A percentile compares a stretch with the other conserved stretches of the same genome.
Conservation (phyloP, 2,888 invertebrate species). For the Cepaea hortensis region DNA sequence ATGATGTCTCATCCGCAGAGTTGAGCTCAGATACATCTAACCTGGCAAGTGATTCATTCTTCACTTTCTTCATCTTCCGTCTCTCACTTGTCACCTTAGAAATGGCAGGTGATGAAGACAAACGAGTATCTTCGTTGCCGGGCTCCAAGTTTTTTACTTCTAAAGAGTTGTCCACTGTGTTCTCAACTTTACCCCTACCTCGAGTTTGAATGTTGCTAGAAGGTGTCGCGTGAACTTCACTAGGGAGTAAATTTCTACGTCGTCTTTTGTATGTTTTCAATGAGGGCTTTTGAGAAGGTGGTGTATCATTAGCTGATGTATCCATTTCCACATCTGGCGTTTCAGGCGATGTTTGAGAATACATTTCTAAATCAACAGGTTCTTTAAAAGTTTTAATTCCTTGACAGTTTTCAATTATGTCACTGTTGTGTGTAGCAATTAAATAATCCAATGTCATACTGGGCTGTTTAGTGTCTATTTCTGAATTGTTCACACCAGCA, state of each 20-base stretch:
- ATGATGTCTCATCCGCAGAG: neutral
- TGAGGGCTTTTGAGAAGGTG: neutral
- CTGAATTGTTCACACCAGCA: neutral
- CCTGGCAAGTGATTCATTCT: neutral
- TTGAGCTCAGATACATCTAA: neutral
- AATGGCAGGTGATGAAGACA: neutral
- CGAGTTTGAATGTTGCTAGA: constrained; percentile 15
- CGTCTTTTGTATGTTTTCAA: constrained; percentile 1
- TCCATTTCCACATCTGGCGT: neutral
- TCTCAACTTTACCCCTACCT: neutral
- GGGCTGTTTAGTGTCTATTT: neutral
- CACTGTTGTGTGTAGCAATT: neutral
- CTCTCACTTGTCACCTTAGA: neutral
- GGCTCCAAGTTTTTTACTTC: constrained; percentile 12
- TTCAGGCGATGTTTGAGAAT: too few species aligned
- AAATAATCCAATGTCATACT: neutral
- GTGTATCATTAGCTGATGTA: neutral
- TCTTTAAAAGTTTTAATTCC: too few species aligned
- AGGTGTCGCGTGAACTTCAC: neutral
- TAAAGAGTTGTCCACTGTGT: neutral
- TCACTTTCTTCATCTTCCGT: neutral
- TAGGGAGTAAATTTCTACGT: neutral
- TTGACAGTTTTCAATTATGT: neutral
- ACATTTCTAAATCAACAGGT: too few species aligned
- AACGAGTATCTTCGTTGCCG: neutral